Base-by-base conservation (phyloP, 2,113 vertebrate species). In the Chloropsis hardwickii region DNA sequence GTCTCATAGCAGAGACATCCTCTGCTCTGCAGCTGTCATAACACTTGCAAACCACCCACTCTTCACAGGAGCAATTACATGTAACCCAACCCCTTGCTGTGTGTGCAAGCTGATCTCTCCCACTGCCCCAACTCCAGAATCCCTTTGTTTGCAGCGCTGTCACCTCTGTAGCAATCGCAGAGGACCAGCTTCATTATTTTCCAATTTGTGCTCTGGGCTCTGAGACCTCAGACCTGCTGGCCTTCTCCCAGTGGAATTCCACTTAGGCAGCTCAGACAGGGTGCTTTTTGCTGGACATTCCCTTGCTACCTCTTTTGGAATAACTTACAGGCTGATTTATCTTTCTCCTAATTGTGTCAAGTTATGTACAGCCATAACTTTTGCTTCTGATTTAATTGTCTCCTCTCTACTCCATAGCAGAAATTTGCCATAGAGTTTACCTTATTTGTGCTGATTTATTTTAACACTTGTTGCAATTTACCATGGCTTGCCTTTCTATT, bases 1-100 rank as follows among this genome's bases (percentile, higher is more conserved):
- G 93, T 95, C 90, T 95, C 94, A 81, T 45, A 87, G 84, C 86
- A 90, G 95, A 93, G 94, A 91, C 94, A 93, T 96, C 95, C 94
- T 96, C 71, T 88, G 74, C 81, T 91, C 78, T 85, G 95, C 96
- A 97, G 95, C 97, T 97, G 97, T 97, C 97, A 96, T 96, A 97
- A 97, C 94, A 97, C 93, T 97, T 88, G 54, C 74, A 92, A 97
- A 80, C 96, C 93, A 95, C 96, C 94, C 90, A 88, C 87, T 92
- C 79, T 97, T 97, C 92, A 92, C 93, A 79, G 92, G 60, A 96
- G 89, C 92, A 97, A 96, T 97, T 97, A 96, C 58, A 51, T 87
- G 94, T 86, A 97, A 96, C 83, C 51, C 50, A 95, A 96, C 56
- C 45, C 88, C 70, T 84, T 74, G 77, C 86, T 0, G 56, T 91